Conservation (phyloP, 2,888 invertebrate genomes). For the Troglohyphantes excavatus region DNA sequence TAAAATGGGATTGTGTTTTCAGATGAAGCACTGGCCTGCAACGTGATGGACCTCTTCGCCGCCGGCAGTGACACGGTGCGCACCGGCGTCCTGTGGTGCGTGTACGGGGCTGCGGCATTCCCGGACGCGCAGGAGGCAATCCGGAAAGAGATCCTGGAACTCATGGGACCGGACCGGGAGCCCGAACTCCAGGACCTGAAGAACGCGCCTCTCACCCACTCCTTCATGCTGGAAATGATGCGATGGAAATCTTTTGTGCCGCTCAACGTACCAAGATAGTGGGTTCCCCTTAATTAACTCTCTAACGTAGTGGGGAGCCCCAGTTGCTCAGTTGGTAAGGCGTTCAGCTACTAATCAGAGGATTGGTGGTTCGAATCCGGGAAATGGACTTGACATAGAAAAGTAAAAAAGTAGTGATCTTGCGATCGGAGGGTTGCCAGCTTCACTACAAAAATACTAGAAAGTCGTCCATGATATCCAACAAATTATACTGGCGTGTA, state of each 20-base stretch:
- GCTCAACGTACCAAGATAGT: constrained; percentile 74
- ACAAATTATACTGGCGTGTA: no score
- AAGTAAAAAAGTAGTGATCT: no score
- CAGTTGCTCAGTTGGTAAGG: no score
- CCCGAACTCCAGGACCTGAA: constrained; percentile 85
- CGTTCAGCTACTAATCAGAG: no score
- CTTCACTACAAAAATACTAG: no score
- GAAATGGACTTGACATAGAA: no score
- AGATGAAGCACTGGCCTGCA: constrained; percentile 70
- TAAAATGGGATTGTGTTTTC: no score
- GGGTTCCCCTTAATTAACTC: neutral
- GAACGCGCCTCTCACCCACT: constrained; percentile 91
- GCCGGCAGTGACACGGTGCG: constrained; percentile 79
- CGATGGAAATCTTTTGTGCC: constrained; percentile 86
- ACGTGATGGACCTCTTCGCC: constrained; percentile 66
- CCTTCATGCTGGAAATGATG: constrained; percentile 89
- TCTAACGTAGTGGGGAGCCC: no score
- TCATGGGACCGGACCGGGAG: constrained; percentile 85
- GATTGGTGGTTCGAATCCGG: no score
- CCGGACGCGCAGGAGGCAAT: constrained; percentile 85
- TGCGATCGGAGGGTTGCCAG: no score
- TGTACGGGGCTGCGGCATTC: constrained; percentile 86
- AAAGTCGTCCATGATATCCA: no score
- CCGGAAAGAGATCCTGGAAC: constrained; percentile 86
- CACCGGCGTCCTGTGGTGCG: constrained; percentile 81